These are phyloP conservation scores for Polydrusus cervinus DNA, from an alignment of 2,888 invertebrate species.

Conservation along the genomic window DNA sequence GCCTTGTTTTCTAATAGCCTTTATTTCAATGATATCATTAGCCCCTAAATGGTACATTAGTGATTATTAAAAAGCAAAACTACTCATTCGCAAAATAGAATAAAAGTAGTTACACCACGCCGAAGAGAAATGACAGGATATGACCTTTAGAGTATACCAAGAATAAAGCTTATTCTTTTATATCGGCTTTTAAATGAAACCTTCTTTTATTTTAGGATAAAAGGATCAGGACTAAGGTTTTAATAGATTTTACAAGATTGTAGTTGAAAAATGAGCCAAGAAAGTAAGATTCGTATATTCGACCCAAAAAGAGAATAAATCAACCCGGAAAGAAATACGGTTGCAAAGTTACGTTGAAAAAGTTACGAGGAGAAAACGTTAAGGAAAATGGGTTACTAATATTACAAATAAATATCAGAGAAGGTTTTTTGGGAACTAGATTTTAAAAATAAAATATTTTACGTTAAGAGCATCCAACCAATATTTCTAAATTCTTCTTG, in stretches of 20 bases:
- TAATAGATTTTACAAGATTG: slow-evolving; percentile 45
- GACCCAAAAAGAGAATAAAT: slow-evolving; percentile 25
- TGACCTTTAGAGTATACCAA: slow-evolving; percentile 8
- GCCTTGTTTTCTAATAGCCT: no score
- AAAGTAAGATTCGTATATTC: slow-evolving; percentile 16
- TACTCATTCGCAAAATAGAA: no score
- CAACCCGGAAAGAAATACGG: slow-evolving; percentile 9
- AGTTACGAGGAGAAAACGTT: background rate
- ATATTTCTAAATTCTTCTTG: no score
- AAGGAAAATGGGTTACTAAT: no score
- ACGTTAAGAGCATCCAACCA: no score
- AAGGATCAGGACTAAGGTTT: slow-evolving; percentile 40
- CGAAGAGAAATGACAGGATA: slow-evolving; percentile 1
- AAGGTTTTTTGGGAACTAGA: background rate
- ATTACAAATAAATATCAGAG: background rate
- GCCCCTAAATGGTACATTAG: no score
- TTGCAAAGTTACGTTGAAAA: slow-evolving; percentile 4
- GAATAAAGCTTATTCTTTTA: slow-evolving; percentile 29
- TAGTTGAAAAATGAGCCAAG: slow-evolving; percentile 42
- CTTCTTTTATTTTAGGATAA: slow-evolving; percentile 39
- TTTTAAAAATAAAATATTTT: no score
- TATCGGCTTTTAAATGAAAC: slow-evolving; percentile 28
- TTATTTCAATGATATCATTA: no score
- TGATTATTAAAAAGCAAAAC: no score
- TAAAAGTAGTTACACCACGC: background rate